Percentiles rank a stretch among this genome's conserved stretches.
Evolutionary conservation across 1,140 invertebrate species (phyloP).

Genomic region (Epicauta chinensis): DNA sequence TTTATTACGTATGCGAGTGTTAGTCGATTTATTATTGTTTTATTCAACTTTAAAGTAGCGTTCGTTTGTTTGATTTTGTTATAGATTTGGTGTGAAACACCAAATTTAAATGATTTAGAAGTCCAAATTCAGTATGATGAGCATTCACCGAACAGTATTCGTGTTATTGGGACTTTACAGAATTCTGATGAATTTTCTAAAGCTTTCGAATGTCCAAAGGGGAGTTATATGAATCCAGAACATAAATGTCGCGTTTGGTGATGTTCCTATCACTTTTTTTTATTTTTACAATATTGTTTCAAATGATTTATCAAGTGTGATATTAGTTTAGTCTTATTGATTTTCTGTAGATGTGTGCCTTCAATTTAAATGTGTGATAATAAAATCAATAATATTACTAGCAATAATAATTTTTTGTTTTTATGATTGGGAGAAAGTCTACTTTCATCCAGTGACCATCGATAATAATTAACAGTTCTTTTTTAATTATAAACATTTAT

Average conservation of each 20-base stretch:
- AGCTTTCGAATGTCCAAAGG: conserved; percentile 69
- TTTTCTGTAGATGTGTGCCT: conserved; percentile 8
- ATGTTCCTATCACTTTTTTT: too few species aligned
- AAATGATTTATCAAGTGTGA: conserved; percentile 7
- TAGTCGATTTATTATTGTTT: conserved; percentile 36
- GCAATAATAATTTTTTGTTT: too few species aligned
- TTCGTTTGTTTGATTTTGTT: conserved; percentile 25
- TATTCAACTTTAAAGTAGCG: background rate
- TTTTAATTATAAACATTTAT: too few species aligned
- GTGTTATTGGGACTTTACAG: conserved; percentile 73
- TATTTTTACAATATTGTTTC: background rate
- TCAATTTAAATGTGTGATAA: background rate
- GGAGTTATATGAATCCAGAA: conserved; percentile 76
- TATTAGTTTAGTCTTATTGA: conserved; percentile 8
- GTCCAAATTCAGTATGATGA: conserved; percentile 61
- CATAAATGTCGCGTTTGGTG: conserved; percentile 68
- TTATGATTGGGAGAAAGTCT: too few species aligned
- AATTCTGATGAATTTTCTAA: conserved; percentile 82
- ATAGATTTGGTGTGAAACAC: conserved; percentile 73
- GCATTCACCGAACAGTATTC: conserved; percentile 67
- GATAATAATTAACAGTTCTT: too few species aligned
- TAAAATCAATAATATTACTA: too few species aligned
- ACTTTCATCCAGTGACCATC: too few species aligned
- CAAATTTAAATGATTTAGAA: conserved; percentile 55
- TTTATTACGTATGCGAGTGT: conserved; percentile 86